Evolutionary conservation across 1,140 invertebrate species (phyloP).

Genomic region (Drosophila biarmipes): DNA sequence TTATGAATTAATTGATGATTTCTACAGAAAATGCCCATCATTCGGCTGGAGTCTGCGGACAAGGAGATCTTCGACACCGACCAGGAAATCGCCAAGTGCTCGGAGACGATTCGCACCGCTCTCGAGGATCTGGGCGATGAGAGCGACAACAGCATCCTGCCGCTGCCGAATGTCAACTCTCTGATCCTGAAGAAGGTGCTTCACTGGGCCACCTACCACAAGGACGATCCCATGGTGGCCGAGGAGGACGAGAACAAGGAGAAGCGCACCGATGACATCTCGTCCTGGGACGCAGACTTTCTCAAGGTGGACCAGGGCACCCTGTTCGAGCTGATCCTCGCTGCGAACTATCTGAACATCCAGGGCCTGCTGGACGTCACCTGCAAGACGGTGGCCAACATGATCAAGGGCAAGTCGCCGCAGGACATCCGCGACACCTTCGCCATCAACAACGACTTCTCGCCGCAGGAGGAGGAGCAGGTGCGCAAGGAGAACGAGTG

Average conservation of each 20-base stretch:
- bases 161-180: conserved; percentile 98
- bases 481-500: conserved; percentile 99
- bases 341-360: conserved; percentile 99
- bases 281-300: conserved; percentile 99
- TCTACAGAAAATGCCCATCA: conserved; percentile 93
- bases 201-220: conserved; percentile 96
- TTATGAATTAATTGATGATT: conserved; percentile 8
- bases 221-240: conserved; percentile 95
- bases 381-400: conserved; percentile 99
- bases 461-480: conserved; percentile 97
- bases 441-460: conserved; percentile 99
- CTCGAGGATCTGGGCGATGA: conserved; percentile 98
- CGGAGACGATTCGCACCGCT: conserved; percentile 99
- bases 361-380: conserved; percentile 98
- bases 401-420: conserved; percentile 99
- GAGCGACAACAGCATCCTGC: conserved; percentile 96
- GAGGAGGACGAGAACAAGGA: conserved; percentile 99
- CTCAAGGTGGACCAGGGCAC: conserved; percentile 99
- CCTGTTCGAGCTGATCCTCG: conserved; percentile 96
- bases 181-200: conserved; percentile 99
- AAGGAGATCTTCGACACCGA: conserved; percentile 98
- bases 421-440: conserved; percentile 99
- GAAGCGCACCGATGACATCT: conserved; percentile 99
- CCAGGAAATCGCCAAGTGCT: conserved; percentile 98
- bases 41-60: conserved; percentile 95